Conservation (phyloP, 2,113 vertebrate species). For the Herpailurus yagouaroundi region DNA sequence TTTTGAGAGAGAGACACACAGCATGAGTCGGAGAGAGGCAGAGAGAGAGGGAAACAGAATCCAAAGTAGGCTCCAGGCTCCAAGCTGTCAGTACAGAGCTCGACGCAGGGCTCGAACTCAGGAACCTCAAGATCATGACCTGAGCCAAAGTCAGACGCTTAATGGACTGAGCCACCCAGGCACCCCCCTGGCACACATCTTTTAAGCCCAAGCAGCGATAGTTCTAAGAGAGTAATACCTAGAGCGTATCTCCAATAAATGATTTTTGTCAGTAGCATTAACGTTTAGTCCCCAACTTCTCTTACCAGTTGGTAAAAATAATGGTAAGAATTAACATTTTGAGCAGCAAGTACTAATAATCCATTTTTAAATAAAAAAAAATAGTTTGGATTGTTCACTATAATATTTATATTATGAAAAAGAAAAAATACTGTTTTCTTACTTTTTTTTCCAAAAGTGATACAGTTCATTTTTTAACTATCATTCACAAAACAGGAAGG, state of each 20-base stretch:
- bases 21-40: no score
- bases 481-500: neutral
- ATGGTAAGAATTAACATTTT: neutral
- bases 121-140: no score
- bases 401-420: neutral
- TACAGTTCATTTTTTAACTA: neutral
- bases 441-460: neutral
- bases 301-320: neutral
- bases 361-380: slow-evolving; percentile 8
- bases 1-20: no score
- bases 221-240: neutral
- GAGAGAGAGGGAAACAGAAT: no score
- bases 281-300: neutral
- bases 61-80: no score
- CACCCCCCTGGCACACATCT: neutral
- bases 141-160: no score
- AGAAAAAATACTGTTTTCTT: neutral
- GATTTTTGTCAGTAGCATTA: slow-evolving; percentile 8
- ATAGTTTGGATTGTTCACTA: neutral
- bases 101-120: no score
- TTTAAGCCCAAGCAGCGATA: neutral
- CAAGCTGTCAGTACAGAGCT: no score
- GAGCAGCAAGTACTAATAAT: neutral
- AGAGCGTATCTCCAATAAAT: neutral
- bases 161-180: no score